phyloP scores from a whole-genome alignment of 2,888 invertebrate genomes.

The Calameuta pallipes region DNA sequence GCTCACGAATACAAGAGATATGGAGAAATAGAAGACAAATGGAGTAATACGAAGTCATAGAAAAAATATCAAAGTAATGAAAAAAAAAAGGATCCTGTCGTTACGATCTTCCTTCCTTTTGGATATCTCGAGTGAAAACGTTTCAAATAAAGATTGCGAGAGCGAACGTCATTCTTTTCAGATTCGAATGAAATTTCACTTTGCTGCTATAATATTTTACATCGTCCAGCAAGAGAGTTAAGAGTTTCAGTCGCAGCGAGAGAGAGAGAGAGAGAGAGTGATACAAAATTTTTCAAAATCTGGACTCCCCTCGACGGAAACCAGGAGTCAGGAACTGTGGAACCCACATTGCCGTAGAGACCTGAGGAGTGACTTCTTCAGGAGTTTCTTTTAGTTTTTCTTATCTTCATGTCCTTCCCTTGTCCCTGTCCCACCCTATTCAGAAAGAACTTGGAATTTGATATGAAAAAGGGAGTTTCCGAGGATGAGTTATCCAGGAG shows the following conservation, averaged over 20 bases:
- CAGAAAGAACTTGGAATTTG: slow-evolving; percentile 16
- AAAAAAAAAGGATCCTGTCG: too few relatives aligned
- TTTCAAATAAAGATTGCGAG: too few relatives aligned
- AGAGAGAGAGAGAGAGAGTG: neutral
- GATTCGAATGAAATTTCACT: neutral
- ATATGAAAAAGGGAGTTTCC: slow-evolving; percentile 9
- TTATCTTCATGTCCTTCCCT: neutral
- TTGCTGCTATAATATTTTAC: neutral
- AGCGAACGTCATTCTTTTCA: too few relatives aligned
- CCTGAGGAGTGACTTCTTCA: neutral
- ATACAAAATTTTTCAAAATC: slow-evolving; percentile 27
- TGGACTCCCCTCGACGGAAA: slow-evolving; percentile 6
- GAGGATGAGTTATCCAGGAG: neutral
- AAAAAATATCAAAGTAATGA: too few relatives aligned
- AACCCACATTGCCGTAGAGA: neutral
- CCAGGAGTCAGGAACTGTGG: neutral
- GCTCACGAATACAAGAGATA: too few relatives aligned
- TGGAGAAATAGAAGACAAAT: slow-evolving; percentile 3
- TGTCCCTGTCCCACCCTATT: slow-evolving; percentile 9
- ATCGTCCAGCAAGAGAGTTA: neutral
- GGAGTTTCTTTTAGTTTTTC: slow-evolving; percentile 13
- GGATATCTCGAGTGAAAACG: too few relatives aligned
- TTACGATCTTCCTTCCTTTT: too few relatives aligned
- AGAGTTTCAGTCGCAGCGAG: neutral
- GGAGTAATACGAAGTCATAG: neutral